Percentiles rank a stretch among this genome's conserved stretches.
These are phyloP conservation scores for Lasioglossum calceatum DNA, from an alignment of 2,888 invertebrate genomes.

Conservation along the genomic window DNA sequence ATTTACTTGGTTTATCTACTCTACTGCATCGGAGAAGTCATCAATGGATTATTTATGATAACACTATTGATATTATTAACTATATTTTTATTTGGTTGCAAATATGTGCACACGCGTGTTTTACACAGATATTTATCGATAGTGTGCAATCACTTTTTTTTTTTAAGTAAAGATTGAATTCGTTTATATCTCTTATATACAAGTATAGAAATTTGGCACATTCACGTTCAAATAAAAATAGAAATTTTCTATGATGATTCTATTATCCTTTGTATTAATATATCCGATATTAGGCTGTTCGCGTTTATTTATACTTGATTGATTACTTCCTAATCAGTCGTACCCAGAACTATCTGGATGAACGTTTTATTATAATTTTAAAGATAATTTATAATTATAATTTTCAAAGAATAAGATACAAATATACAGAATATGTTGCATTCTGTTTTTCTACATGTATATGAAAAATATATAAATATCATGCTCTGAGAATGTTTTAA, in stretches of 20 bases:
- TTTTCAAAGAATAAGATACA: conserved; percentile 16
- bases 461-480: conserved; percentile 34
- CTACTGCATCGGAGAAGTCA: not conserved
- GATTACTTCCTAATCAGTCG: conserved; percentile 55
- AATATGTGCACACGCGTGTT: conserved; percentile 20
- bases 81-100: conserved; percentile 42
- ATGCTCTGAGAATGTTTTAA: not conserved
- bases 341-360: conserved; percentile 29
- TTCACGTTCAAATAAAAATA: conserved; percentile 13
- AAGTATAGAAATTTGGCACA: conserved; percentile 34
- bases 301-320: conserved; percentile 42
- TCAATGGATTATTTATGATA: conserved; percentile 9
- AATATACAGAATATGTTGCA: not conserved
- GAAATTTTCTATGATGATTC: not conserved
- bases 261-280: conserved; percentile 27
- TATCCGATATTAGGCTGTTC: conserved; percentile 17
- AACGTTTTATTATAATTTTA: not conserved
- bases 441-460: conserved; percentile 14
- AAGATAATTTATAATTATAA: not conserved
- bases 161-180: conserved; percentile 6
- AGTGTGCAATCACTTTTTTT: conserved; percentile 26
- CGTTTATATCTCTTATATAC: conserved; percentile 31
- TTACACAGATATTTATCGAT: conserved; percentile 26
- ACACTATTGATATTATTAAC: conserved; percentile 18
- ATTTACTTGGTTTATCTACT: not conserved